Conservation (phyloP, 2,113 vertebrate genomes). For the Cygnus buccinator region DNA sequence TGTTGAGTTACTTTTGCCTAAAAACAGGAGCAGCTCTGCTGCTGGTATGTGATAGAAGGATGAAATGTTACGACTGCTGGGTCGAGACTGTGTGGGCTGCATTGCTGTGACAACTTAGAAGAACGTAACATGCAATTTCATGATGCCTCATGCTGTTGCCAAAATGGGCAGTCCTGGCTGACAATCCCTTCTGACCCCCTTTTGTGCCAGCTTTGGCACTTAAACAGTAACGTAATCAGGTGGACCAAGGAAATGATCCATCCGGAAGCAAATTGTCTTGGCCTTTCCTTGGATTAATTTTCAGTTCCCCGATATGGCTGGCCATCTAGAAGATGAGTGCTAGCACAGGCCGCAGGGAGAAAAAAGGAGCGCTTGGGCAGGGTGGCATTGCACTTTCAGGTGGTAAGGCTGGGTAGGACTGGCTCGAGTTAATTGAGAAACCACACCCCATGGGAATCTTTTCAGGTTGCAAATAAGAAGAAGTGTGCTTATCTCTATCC, state of each 20-base stretch:
- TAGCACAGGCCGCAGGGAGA: neutral
- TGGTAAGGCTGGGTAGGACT: neutral
- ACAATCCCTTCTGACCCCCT: neutral
- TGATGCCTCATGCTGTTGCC: neutral
- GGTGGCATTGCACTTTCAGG: neutral
- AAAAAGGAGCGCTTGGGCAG: neutral
- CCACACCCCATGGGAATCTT: slow-evolving; percentile 23
- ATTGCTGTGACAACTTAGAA: neutral
- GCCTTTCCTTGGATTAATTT: neutral
- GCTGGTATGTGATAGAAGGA: neutral
- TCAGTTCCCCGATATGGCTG: neutral
- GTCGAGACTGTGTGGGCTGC: neutral
- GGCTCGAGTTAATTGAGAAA: slow-evolving; percentile 10
- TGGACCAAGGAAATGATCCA: neutral
- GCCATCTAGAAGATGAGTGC: neutral
- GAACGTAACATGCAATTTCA: neutral
- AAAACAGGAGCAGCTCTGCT: neutral
- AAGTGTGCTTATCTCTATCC: neutral
- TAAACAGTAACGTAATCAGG: neutral
- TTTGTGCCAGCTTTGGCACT: neutral
- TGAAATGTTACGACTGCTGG: neutral
- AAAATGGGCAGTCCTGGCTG: neutral
- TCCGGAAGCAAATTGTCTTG: neutral
- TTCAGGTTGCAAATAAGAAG: neutral
- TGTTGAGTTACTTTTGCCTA: neutral